A percentile compares a stretch with the other conserved stretches of the same genome.
These are phyloP conservation scores for Tinea semifulvella DNA, from an alignment of 2,888 invertebrate species.

Conservation along the genomic window DNA sequence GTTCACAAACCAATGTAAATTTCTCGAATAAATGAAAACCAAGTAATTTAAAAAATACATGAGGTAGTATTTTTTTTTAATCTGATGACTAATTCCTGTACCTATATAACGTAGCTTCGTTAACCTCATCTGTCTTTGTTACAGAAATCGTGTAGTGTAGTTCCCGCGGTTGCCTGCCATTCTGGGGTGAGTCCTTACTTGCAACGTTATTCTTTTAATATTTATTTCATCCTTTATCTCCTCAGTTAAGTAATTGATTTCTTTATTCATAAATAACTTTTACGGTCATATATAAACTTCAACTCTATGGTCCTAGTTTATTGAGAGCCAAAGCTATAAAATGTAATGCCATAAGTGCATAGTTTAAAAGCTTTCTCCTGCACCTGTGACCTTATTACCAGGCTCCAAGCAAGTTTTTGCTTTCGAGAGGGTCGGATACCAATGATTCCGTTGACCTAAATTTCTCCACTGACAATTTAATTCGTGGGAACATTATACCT, in stretches of 20 bases:
- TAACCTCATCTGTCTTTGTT: too few species aligned
- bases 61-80: too few species aligned
- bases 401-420: slow-evolving; percentile 17
- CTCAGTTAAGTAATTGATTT: too few species aligned
- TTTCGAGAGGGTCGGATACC: slow-evolving; percentile 18
- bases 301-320: too few species aligned
- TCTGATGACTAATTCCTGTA: too few species aligned
- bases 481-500: not conserved
- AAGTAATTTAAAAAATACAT: too few species aligned
- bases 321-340: not conserved
- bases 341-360: not conserved
- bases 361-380: slow-evolving; percentile 28
- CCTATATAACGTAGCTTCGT: too few species aligned
- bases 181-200: not conserved
- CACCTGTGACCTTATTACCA: slow-evolving; percentile 20
- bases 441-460: slow-evolving; percentile 21
- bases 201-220: too few species aligned
- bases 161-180: not conserved
- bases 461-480: slow-evolving; percentile 19
- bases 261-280: not conserved
- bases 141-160: not conserved
- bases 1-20: too few species aligned
- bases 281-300: too few species aligned
- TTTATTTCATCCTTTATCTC: too few species aligned
- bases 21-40: too few species aligned